A percentile compares a stretch with the other conserved stretches of the same genome.
phyloP scores from a whole-genome alignment of 2,797 vertebrate species.

The Anomalospiza imberbis region DNA sequence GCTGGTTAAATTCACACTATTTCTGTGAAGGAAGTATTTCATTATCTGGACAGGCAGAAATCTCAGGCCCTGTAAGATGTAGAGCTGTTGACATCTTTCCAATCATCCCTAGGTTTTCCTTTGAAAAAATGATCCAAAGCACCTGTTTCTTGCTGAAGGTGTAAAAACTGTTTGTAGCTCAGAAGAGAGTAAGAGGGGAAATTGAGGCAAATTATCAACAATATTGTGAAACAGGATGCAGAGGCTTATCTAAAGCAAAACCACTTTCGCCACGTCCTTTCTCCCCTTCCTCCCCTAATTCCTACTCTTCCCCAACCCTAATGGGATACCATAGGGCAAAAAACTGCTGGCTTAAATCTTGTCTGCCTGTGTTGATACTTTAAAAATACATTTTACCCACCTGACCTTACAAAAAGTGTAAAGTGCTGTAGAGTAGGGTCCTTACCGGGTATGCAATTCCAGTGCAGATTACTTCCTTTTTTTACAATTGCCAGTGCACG shows the following conservation, averaged over 20 bases:
- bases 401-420: background rate
- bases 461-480: background rate
- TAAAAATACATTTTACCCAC: background rate
- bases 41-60: background rate
- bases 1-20: background rate
- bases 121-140: background rate
- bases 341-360: background rate
- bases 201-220: background rate
- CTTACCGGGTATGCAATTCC: background rate
- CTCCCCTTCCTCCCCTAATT: background rate
- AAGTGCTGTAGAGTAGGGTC: background rate
- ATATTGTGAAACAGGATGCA: conserved; percentile 2
- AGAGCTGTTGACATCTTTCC: background rate
- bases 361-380: background rate
- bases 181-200: background rate
- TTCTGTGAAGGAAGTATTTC: background rate
- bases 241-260: background rate
- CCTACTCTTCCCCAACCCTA: background rate
- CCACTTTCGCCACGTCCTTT: background rate
- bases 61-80: background rate
- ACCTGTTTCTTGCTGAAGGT: background rate
- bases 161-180: background rate
- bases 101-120: background rate
- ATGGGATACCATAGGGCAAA: background rate
- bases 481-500: background rate